These are phyloP conservation scores for Bibio marci DNA, from an alignment of 2,888 invertebrate genomes.

Conservation along the genomic window DNA sequence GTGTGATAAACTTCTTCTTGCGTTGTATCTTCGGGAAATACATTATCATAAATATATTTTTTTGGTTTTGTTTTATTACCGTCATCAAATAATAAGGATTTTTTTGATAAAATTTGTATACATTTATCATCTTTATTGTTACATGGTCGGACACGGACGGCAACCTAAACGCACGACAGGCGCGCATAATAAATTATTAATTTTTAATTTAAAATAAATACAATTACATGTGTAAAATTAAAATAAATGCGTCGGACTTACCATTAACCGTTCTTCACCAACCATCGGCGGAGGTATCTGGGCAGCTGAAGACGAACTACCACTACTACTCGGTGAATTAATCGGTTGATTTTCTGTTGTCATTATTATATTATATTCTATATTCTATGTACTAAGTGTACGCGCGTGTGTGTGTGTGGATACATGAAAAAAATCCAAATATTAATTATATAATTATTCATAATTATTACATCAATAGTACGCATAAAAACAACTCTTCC, in stretches of 20 bases:
- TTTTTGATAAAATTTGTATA: constrained; percentile 27
- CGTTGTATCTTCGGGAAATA: constrained; percentile 71
- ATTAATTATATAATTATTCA: too few species aligned
- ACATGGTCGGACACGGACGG: constrained; percentile 76
- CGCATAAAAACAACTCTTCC: too few species aligned
- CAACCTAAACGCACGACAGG: constrained; percentile 38
- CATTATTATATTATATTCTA: too few species aligned
- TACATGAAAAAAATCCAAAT: too few species aligned
- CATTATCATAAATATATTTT: constrained; percentile 77
- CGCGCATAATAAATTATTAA: background rate
- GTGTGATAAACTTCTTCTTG: constrained; percentile 79
- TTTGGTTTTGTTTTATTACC: constrained; percentile 49
- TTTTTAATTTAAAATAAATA: background rate
- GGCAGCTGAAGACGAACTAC: constrained; percentile 18
- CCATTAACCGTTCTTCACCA: constrained; percentile 27
- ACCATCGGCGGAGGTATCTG: constrained; percentile 18
- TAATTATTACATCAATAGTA: too few species aligned
- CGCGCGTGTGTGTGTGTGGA: too few species aligned
- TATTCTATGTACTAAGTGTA: too few species aligned
- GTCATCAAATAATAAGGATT: constrained; percentile 28
- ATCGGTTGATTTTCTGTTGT: background rate
- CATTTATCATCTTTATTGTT: constrained; percentile 45
- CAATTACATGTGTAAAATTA: too few species aligned
- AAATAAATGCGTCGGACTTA: constrained; percentile 14
- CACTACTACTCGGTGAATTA: constrained; percentile 15